Percentiles rank a stretch among this genome's conserved stretches.
Evolutionary conservation across 2,797 vertebrate species (phyloP).

Genomic region (Coendou prehensilis): DNA sequence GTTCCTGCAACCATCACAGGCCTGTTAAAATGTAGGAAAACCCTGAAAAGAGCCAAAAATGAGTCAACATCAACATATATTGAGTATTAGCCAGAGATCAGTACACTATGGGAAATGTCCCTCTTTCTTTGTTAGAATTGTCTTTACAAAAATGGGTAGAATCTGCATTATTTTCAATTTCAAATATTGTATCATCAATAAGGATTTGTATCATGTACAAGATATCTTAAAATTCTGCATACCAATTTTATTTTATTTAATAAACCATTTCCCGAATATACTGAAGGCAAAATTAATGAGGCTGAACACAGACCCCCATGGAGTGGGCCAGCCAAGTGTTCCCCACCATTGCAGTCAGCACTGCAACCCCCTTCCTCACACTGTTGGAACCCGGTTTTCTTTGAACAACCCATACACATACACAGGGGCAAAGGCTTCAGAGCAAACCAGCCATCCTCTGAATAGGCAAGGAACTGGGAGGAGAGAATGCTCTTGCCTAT

Average conservation of each 20-base stretch:
- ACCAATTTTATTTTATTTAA: slow-evolving; percentile 58
- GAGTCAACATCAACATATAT: slow-evolving; percentile 11
- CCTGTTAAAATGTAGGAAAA: slow-evolving; percentile 57
- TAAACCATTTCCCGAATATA: slow-evolving; percentile 52
- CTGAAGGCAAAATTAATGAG: slow-evolving; percentile 50
- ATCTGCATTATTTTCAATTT: slow-evolving; percentile 17
- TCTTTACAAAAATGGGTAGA: slow-evolving; percentile 60
- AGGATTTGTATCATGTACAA: not conserved
- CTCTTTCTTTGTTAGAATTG: slow-evolving; percentile 36
- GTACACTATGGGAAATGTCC: not conserved
- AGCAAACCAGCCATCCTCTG: not conserved
- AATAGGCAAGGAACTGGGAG: slow-evolving; percentile 42
- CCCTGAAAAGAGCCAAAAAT: slow-evolving; percentile 44
- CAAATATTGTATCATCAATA: slow-evolving; percentile 46
- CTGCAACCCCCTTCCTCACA: not conserved
- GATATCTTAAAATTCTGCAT: not conserved
- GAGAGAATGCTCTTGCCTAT: slow-evolving; percentile 43
- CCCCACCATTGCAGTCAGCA: not conserved
- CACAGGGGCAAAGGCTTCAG: not conserved
- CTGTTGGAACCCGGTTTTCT: slow-evolving; percentile 22
- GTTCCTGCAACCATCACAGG: slow-evolving; percentile 45
- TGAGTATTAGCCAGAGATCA: slow-evolving; percentile 26
- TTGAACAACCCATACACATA: not conserved
- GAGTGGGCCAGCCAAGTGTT: not conserved
- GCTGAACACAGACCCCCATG: not conserved